phyloP scores from a whole-genome alignment of 2,113 vertebrate genomes.

The Trichomycterus rosablanca region DNA sequence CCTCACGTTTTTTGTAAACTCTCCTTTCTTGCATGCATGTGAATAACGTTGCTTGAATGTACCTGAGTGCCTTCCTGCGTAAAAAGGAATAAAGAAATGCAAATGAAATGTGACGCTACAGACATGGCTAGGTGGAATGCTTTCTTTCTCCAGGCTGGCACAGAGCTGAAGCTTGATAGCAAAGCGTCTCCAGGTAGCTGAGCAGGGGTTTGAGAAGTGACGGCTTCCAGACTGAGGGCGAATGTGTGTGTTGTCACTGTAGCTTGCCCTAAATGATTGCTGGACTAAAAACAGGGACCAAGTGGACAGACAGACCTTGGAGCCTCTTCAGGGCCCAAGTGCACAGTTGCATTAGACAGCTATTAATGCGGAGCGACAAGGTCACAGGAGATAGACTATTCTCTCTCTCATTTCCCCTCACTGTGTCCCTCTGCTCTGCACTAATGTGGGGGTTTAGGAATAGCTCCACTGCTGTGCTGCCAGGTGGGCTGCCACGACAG shows the following conservation, averaged over 20 bases:
- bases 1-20: too few species aligned
- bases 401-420: conserved; percentile 21
- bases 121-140: neutral
- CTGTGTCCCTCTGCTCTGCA: conserved; percentile 18
- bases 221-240: conserved; percentile 12
- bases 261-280: conserved; percentile 36
- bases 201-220: neutral
- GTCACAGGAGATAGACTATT: conserved; percentile 38
- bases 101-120: conserved; percentile 8
- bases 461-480: conserved; percentile 22
- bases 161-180: conserved; percentile 2
- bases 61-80: too few species aligned
- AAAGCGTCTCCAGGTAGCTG: conserved; percentile 10
- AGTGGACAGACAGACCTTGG: conserved; percentile 37
- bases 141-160: conserved; percentile 13
- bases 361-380: conserved; percentile 48
- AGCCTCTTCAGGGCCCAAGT: conserved; percentile 26
- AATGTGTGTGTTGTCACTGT: conserved; percentile 25
- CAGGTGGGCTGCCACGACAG: too few species aligned
- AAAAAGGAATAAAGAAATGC: neutral
- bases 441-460: conserved; percentile 39
- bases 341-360: conserved; percentile 41
- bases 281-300: conserved; percentile 30
- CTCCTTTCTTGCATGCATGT: neutral
- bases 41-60: neutral